These are phyloP conservation scores for Oenanthe oenanthe DNA, from an alignment of 2,113 vertebrate species.

Conservation along the genomic window DNA sequence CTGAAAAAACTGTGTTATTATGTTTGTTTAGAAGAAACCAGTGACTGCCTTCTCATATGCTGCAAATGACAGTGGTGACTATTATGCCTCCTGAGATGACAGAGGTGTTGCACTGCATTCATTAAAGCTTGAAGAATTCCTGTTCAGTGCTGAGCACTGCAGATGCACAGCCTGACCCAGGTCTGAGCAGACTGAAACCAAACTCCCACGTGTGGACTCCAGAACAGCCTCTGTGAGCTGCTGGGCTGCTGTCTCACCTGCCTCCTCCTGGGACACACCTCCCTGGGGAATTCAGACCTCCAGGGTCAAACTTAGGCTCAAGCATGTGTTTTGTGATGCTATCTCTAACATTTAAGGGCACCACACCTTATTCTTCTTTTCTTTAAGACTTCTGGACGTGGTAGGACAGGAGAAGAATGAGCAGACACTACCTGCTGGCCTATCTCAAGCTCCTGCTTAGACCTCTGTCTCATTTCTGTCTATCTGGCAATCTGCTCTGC, in stretches of 20 bases:
- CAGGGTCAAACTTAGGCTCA: background rate
- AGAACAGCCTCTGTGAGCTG: background rate
- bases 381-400: background rate
- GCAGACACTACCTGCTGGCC: background rate
- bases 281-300: background rate
- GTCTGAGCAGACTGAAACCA: background rate
- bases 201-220: accelerated
- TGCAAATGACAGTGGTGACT: background rate
- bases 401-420: background rate
- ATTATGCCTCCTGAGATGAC: background rate
- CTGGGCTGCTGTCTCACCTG: background rate
- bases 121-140: background rate
- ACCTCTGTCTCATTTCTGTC: background rate
- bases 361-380: background rate
- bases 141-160: background rate
- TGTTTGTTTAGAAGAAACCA: background rate
- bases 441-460: background rate
- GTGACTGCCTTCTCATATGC: background rate
- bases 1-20: background rate
- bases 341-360: background rate
- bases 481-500: background rate
- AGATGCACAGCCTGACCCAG: background rate
- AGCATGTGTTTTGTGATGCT: background rate
- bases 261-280: background rate
- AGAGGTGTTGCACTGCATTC: background rate